Conservation (phyloP, 2,797 vertebrate genomes). For the Heteromormyrus szaboi region DNA sequence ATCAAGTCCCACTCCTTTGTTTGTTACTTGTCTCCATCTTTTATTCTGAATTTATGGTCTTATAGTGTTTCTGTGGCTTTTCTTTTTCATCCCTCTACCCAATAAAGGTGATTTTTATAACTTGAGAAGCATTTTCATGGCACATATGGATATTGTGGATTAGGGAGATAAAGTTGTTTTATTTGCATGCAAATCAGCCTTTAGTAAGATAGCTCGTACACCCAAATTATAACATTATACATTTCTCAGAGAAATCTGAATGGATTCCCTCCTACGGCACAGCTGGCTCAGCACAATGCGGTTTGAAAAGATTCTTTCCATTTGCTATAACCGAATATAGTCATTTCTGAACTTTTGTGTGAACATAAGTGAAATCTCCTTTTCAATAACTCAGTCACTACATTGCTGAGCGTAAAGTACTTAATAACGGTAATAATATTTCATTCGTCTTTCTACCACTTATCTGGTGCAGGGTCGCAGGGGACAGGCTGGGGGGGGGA, state of each 20-base stretch:
- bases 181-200: slow-evolving; percentile 49
- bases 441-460: background rate
- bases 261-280: slow-evolving; percentile 43
- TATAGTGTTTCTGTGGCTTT: slow-evolving; percentile 26
- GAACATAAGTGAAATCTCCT: background rate
- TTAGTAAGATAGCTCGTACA: slow-evolving; percentile 22
- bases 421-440: background rate
- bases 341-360: background rate
- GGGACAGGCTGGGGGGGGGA: background rate
- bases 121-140: slow-evolving; percentile 18
- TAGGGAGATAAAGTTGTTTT: slow-evolving; percentile 49
- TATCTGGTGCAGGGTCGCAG: background rate
- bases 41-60: slow-evolving; percentile 26
- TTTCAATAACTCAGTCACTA: background rate
- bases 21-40: slow-evolving; percentile 29
- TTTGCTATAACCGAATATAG: background rate
- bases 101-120: slow-evolving; percentile 14
- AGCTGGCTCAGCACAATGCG: slow-evolving; percentile 31
- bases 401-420: background rate
- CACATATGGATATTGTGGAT: slow-evolving; percentile 51
- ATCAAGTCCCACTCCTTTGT: slow-evolving; percentile 50
- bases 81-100: slow-evolving; percentile 1
- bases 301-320: background rate
- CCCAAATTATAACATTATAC: slow-evolving; percentile 53
- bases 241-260: slow-evolving; percentile 43